phyloP scores from a whole-genome alignment of 2,888 invertebrate species.

The Drosophila paucipuncta region DNA sequence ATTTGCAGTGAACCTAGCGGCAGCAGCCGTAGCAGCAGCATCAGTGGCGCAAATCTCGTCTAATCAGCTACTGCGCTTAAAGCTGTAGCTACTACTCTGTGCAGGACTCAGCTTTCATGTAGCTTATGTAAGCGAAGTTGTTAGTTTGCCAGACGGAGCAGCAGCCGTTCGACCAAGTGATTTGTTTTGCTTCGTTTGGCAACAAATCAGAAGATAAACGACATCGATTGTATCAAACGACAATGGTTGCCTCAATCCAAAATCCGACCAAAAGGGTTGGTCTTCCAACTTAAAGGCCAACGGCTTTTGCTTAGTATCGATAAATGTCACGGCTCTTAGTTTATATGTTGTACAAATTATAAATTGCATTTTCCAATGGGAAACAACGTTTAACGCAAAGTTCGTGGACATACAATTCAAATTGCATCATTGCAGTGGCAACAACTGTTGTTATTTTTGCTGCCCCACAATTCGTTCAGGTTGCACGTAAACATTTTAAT shows the following conservation, averaged over 20 bases:
- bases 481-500: slow-evolving; percentile 42
- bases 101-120: slow-evolving; percentile 22
- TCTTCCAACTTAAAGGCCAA: slow-evolving; percentile 21
- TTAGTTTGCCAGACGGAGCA: slow-evolving; percentile 47
- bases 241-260: slow-evolving; percentile 55
- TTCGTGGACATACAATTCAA: slow-evolving; percentile 57
- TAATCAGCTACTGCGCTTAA: slow-evolving; percentile 13
- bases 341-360: slow-evolving; percentile 35
- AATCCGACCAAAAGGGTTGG: slow-evolving; percentile 38
- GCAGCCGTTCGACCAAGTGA: slow-evolving; percentile 72
- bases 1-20: slow-evolving; percentile 58
- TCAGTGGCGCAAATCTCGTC: slow-evolving; percentile 47
- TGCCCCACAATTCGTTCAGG: slow-evolving; percentile 14
- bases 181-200: slow-evolving; percentile 78
- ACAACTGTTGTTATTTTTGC: slow-evolving; percentile 32
- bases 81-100: slow-evolving; percentile 46
- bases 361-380: slow-evolving; percentile 30
- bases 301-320: slow-evolving; percentile 32
- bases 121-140: slow-evolving; percentile 53
- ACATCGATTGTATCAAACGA: slow-evolving; percentile 77
- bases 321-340: slow-evolving; percentile 49
- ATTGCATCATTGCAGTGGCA: slow-evolving; percentile 58
- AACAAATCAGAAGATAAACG: slow-evolving; percentile 79
- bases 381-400: slow-evolving; percentile 22
- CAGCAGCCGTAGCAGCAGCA: slow-evolving; percentile 19